Evolutionary conservation across 92 coral and sea anemone species (phyloP).

Genomic region (Actinostola sp.): DNA sequence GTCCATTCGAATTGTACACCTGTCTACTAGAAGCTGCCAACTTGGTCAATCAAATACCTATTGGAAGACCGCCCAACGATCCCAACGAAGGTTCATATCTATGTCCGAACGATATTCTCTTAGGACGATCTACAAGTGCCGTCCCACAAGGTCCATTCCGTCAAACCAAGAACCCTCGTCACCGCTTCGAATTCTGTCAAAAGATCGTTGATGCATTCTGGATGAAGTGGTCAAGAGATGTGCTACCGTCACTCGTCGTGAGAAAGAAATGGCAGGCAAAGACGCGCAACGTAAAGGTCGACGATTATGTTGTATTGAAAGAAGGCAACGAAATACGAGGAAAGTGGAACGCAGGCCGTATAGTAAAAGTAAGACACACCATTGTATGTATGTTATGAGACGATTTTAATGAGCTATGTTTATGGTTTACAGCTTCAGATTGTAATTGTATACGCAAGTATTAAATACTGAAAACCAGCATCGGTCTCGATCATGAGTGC

Average conservation of each 20-base stretch:
- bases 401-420: no score
- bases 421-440: no score
- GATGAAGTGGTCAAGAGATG: constrained; percentile 63
- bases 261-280: constrained; percentile 47
- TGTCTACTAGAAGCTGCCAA: constrained; percentile 51
- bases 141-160: constrained; percentile 64
- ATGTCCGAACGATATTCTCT: constrained; percentile 54
- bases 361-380: constrained; percentile 41
- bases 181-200: constrained; percentile 48
- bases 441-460: no score
- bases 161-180: constrained; percentile 47
- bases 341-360: constrained; percentile 47
- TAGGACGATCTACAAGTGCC: constrained; percentile 48
- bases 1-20: constrained; percentile 64
- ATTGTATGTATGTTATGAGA: no score
- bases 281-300: constrained; percentile 30
- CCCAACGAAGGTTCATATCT: constrained; percentile 65
- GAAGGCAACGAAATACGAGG: constrained; percentile 36
- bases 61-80: constrained; percentile 53
- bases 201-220: constrained; percentile 53
- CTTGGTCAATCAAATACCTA: constrained; percentile 58
- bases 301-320: constrained; percentile 30
- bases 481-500: no score
- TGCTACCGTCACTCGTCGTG: constrained; percentile 34
- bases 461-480: no score